Base-by-base conservation (phyloP, 2,113 vertebrate species). In the Fulica atra region DNA sequence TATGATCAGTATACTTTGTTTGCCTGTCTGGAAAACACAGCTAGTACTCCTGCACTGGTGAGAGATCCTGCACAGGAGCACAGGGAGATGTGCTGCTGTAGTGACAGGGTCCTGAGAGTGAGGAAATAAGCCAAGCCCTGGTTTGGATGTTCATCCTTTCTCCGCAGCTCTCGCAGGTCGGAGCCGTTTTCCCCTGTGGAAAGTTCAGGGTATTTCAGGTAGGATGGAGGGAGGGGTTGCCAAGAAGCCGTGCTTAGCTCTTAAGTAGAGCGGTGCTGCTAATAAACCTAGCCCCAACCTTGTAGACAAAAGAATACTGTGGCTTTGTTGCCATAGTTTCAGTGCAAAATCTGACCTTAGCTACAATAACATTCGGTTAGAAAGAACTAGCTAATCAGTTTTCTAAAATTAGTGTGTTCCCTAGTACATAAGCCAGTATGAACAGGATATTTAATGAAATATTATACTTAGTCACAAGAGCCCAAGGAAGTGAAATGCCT, bases 331-430 rank as follows among this genome's bases (percentile, higher is more conserved):
- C 98, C 97, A 98, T 98, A 98, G 98, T 98, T 98, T 97, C 97
- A 85, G 96, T 93, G 93, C 97, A 98, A 98, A 98, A 97, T 97
- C 97, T 98, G 98, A 98, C 98, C 98, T 98, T 98, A 96, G 97
- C 93, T 97, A 97, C 96, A 98, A 97, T 97, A 98, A 98, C 96
- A 97, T 92, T 97, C 88, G 11, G 97, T 97, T 97, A 98, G 91
- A 97, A 97, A 98, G 97, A 98, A 97, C 96, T 86, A 97, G 98
- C 97, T 98, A 98, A 98, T 98, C 97, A 96, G 97, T 97, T 98
- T 98, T 97, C 98, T 98, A 98, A 98, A 98, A 98, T 98, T 98
- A 98, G 98, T 97, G 97, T 95, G 95, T 97, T 96, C 97, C 92
- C 95, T 95, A 80, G 96, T 97, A 96, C 98, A 96, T 97, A 97